Conservation (phyloP, 2,113 vertebrate genomes). For the Entomyzon cyanotis region DNA sequence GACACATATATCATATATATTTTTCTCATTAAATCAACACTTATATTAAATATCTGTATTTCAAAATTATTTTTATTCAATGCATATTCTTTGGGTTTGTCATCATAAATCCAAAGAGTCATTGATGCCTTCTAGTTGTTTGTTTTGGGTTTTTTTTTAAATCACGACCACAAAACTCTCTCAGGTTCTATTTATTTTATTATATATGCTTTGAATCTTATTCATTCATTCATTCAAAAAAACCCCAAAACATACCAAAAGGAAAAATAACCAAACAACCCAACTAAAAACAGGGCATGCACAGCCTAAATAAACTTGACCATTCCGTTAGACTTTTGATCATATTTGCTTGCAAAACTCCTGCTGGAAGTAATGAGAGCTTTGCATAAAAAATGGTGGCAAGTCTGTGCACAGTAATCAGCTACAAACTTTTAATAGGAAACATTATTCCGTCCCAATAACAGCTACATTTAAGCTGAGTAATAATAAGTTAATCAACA, state of each 20-base stretch:
- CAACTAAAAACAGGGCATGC: background rate
- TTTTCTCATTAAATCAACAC: background rate
- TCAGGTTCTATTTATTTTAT: background rate
- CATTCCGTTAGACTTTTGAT: background rate
- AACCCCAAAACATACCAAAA: background rate
- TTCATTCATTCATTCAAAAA: background rate
- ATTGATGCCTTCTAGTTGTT: background rate
- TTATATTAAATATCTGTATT: background rate
- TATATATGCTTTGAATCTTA: background rate
- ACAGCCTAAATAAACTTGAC: background rate
- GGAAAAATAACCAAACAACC: rapidly evolving
- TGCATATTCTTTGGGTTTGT: background rate
- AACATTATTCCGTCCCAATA: background rate
- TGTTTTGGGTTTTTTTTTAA: too few relatives aligned
- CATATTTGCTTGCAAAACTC: background rate
- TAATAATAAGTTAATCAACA: background rate
- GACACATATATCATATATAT: background rate
- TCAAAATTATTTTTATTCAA: background rate
- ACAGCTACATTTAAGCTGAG: background rate
- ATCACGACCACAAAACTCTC: rapidly evolving
- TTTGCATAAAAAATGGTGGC: background rate
- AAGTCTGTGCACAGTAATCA: background rate
- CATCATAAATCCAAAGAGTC: background rate
- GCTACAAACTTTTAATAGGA: background rate
- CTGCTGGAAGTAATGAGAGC: background rate